Evolutionary conservation across 2,888 invertebrate genomes (phyloP).

Genomic region (Microplitis deprimator): DNA sequence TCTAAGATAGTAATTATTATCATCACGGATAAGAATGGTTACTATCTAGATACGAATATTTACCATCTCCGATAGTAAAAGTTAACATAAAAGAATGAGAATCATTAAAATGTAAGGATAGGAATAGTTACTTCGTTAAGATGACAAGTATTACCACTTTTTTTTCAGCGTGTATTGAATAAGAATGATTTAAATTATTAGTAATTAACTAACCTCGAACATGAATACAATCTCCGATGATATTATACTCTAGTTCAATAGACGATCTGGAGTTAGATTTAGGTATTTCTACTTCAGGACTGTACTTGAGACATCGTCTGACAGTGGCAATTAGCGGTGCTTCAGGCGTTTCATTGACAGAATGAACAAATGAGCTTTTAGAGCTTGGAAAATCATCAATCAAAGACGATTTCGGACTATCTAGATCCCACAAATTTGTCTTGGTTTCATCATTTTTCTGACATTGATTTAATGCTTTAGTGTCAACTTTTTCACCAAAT

Average conservation of each 20-base stretch:
- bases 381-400: constrained; percentile 65
- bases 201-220: constrained; percentile 78
- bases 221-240: constrained; percentile 76
- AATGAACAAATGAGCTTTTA: constrained; percentile 62
- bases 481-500: constrained; percentile 52
- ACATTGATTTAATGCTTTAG: constrained; percentile 50
- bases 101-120: too few relatives aligned
- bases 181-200: neutral
- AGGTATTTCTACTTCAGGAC: constrained; percentile 61
- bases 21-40: too few relatives aligned
- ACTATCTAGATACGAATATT: too few relatives aligned
- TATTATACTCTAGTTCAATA: constrained; percentile 77
- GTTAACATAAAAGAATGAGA: too few relatives aligned
- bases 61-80: too few relatives aligned
- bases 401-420: constrained; percentile 65
- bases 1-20: too few relatives aligned
- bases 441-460: constrained; percentile 52
- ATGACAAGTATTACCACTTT: too few relatives aligned
- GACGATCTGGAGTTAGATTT: constrained; percentile 71
- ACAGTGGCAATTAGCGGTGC: constrained; percentile 68
- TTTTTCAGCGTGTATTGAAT: neutral
- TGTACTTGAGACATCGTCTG: constrained; percentile 67
- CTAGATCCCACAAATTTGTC: constrained; percentile 62
- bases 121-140: too few relatives aligned
- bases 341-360: constrained; percentile 64